Evolutionary conservation across 2,888 invertebrate genomes (phyloP).

Genomic region (Ischnus inquisitorius): DNA sequence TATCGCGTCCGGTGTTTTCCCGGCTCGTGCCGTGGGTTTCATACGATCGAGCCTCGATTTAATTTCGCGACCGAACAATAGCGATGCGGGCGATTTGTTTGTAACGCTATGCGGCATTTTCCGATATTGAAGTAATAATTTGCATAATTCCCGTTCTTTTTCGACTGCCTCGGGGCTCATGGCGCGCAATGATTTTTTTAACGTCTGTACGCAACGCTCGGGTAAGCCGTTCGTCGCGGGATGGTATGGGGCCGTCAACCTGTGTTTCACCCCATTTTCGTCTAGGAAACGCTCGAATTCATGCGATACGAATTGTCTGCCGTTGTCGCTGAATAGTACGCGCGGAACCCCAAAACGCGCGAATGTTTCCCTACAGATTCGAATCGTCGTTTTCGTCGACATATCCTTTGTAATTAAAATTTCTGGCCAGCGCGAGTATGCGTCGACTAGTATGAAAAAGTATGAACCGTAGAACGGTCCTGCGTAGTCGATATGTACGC

Average conservation of each 20-base stretch:
- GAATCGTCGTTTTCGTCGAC: constrained; percentile 52
- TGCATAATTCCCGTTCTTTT: constrained; percentile 34
- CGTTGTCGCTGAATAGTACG: constrained; percentile 58
- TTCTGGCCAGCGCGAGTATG: constrained; percentile 60
- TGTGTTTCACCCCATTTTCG: constrained; percentile 36
- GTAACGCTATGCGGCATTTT: constrained; percentile 58
- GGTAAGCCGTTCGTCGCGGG: constrained; percentile 61
- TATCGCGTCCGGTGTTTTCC: background rate
- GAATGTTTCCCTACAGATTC: constrained; percentile 48
- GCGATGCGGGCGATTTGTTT: constrained; percentile 44
- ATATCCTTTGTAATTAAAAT: constrained; percentile 38
- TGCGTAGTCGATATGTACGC: constrained; percentile 42
- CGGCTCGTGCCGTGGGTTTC: background rate
- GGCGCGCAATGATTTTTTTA: constrained; percentile 41
- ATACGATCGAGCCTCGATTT: background rate
- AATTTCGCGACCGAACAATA: constrained; percentile 36
- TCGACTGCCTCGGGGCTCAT: constrained; percentile 10
- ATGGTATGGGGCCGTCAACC: too few species aligned
- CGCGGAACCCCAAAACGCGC: constrained; percentile 53
- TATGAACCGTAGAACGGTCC: constrained; percentile 40
- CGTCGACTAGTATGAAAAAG: constrained; percentile 67
- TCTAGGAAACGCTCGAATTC: constrained; percentile 56
- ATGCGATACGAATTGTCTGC: constrained; percentile 34
- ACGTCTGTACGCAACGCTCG: constrained; percentile 47
- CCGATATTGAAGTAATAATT: constrained; percentile 34